phyloP scores from a whole-genome alignment of 2,888 invertebrate genomes.

The Aphidius colemani region DNA sequence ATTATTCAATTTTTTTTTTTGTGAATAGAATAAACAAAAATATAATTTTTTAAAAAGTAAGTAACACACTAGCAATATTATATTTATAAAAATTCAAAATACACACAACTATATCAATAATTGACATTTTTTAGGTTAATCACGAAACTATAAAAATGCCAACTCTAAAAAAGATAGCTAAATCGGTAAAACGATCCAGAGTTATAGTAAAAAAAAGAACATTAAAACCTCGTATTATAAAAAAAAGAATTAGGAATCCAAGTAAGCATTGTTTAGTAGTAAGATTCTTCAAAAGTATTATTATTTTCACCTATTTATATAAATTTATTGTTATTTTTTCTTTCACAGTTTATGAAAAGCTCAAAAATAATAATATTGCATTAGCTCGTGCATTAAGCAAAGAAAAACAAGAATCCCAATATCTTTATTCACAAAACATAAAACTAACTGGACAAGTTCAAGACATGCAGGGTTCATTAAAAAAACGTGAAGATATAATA shows the following conservation, averaged over 20 bases:
- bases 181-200: conserved; percentile 42
- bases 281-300: background rate
- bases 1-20: no score
- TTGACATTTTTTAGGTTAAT: no score
- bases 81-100: no score
- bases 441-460: conserved; percentile 45
- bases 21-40: no score
- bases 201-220: conserved; percentile 42
- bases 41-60: no score
- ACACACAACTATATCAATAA: no score
- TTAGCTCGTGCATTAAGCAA: conserved; percentile 50
- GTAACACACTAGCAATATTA: no score
- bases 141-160: conserved; percentile 38
- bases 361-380: conserved; percentile 48
- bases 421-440: conserved; percentile 46
- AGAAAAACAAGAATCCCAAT: conserved; percentile 48
- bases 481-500: conserved; percentile 44
- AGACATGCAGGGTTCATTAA: conserved; percentile 43
- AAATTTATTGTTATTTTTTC: conserved; percentile 15
- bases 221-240: conserved; percentile 24
- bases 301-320: conserved; percentile 1
- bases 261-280: conserved; percentile 37
- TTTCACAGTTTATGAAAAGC: conserved; percentile 46
- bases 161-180: conserved; percentile 40
- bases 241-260: conserved; percentile 40